Evolutionary conservation across 2,797 vertebrate species (phyloP), one percentile per base, ranked within the genome.

Genomic region (Squalus acanthias): DNA sequence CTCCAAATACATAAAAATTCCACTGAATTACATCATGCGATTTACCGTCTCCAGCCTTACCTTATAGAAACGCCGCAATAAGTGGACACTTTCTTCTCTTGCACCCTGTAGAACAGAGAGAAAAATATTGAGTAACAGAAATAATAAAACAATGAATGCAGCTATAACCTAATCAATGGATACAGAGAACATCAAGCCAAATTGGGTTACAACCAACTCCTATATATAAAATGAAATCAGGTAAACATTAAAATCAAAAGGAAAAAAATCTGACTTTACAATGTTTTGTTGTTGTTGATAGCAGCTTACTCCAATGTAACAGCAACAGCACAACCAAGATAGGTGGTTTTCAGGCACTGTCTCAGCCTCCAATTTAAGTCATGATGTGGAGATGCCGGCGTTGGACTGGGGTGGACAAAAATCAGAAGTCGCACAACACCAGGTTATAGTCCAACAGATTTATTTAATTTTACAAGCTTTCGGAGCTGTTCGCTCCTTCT

Each of bases 21-120:
- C 63, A 70, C 39, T 24, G 67, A 95, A 39, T n/a, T 29, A n/a
- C 5, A 20, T 39, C 63, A 39, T 67, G 63, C 4, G 24, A 65
- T n/a, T 92, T 60, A 46, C 10, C 53, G 63, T 91, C 57, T n/a
- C 29, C 46, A 95, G 46, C 33, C 97, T 97, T 97, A 98, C 99
- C 98, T 99, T 99, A 97, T 99, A 99, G 97, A 99, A 99, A 88
- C 98, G 98, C 24, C 99, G 98, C 2, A 99, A 97, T n/a, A 99
- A 98, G 97, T 99, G 99, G 91, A 99, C 98, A 46, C 99, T 99
- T 97, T 99, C 99, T 97, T 99, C 99, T 97, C 99, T 98, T 0
- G 99, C 99, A 2, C 99, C 99, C 99, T 99, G 97, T 9, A 97
- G 96, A 97, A 97, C 95, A 97, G 1, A 17, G 96, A 26, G 96